Conservation (phyloP, 1,140 invertebrate species). For the Penaeus chinensis region DNA sequence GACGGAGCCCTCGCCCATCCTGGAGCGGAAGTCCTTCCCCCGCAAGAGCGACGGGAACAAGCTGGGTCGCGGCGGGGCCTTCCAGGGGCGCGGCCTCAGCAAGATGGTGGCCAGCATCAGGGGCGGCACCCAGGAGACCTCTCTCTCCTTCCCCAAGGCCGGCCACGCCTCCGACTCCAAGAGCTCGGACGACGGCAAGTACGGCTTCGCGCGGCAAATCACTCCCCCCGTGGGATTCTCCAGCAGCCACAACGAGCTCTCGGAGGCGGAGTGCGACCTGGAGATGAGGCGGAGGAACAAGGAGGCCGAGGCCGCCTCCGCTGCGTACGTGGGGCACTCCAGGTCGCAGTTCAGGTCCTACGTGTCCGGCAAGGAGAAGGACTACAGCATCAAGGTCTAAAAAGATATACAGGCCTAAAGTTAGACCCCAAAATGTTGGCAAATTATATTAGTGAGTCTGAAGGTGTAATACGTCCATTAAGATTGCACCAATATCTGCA, state of each 20-base stretch:
- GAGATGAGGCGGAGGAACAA: constrained; percentile 44
- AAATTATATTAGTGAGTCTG: too few relatives aligned
- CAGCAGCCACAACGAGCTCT: constrained; percentile 48
- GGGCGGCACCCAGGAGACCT: constrained; percentile 46
- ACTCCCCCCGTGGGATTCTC: constrained; percentile 46
- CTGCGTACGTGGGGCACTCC: constrained; percentile 33
- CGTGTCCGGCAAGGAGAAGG: constrained; percentile 33
- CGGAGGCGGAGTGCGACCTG: constrained; percentile 55
- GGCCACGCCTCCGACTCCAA: constrained; percentile 1
- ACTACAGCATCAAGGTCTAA: constrained; percentile 51
- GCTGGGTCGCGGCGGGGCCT: constrained; percentile 18
- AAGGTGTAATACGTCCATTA: too few relatives aligned
- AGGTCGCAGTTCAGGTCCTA: constrained; percentile 53
- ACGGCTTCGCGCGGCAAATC: constrained; percentile 46
- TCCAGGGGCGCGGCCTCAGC: constrained; percentile 40
- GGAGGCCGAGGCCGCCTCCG: neutral
- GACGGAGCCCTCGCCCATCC: constrained; percentile 72
- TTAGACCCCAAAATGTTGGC: too few relatives aligned
- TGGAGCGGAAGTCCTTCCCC: constrained; percentile 71
- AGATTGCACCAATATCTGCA: too few relatives aligned
- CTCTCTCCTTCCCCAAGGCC: constrained; percentile 45
- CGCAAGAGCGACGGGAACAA: constrained; percentile 53
- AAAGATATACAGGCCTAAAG: too few relatives aligned
- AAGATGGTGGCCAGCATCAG: constrained; percentile 48
- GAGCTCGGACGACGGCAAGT: constrained; percentile 48